Evolutionary conservation across 2,888 invertebrate genomes (phyloP).

Genomic region (Neoaliturus tenellus): DNA sequence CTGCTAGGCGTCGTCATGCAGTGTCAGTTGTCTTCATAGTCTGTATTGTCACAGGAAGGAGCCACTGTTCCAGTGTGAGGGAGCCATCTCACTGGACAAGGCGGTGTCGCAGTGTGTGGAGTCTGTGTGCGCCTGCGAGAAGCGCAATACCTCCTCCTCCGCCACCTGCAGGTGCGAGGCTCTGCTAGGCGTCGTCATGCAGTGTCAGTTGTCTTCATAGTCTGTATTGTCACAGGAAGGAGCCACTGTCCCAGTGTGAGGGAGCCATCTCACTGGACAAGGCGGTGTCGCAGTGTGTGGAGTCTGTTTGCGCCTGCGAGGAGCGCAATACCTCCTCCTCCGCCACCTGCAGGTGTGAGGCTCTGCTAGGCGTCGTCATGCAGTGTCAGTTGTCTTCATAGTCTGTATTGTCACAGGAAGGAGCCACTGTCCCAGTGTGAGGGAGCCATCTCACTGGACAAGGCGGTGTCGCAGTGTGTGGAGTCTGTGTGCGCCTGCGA

Average conservation of each 20-base stretch:
- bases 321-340: conserved; percentile 70
- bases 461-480: conserved; percentile 83
- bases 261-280: conserved; percentile 80
- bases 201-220: too few species aligned
- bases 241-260: conserved; percentile 80
- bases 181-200: conserved; percentile 82
- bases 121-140: conserved; percentile 84
- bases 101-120: conserved; percentile 85
- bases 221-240: conserved; percentile 71
- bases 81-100: conserved; percentile 79
- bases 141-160: conserved; percentile 69
- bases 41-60: conserved; percentile 75
- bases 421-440: conserved; percentile 81
- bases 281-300: conserved; percentile 83
- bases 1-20: conserved; percentile 84
- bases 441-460: conserved; percentile 79
- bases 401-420: conserved; percentile 70
- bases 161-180: conserved; percentile 82
- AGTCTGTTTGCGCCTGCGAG: conserved; percentile 85
- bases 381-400: too few species aligned
- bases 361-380: conserved; percentile 82
- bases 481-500: conserved; percentile 87
- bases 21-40: too few species aligned
- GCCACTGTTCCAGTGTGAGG: conserved; percentile 80
- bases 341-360: conserved; percentile 81